A percentile compares a stretch with the other conserved stretches of the same genome.
phyloP scores from a whole-genome alignment of 2,797 vertebrate genomes.

The Melanotaenia maccullochi region DNA sequence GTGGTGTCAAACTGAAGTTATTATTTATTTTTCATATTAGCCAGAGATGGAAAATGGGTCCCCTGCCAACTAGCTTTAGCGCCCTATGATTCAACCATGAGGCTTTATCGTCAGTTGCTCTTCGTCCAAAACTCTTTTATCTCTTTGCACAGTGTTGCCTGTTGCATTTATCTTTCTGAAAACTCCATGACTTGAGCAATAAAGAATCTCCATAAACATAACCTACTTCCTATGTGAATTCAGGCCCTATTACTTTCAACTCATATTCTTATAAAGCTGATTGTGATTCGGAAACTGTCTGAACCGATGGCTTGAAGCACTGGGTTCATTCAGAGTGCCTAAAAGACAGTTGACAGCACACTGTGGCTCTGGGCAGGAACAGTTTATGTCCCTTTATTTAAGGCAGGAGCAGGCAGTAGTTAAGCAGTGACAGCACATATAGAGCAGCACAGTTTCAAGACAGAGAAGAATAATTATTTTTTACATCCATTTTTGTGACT shows the following conservation, averaged over 20 bases:
- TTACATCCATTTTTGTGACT: neutral
- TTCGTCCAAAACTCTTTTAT: neutral
- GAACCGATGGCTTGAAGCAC: slow-evolving; percentile 31
- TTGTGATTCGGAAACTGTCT: slow-evolving; percentile 40
- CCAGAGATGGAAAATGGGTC: slow-evolving; percentile 76
- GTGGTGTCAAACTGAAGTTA: slow-evolving; percentile 46
- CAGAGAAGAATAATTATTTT: neutral
- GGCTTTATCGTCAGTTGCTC: slow-evolving; percentile 17
- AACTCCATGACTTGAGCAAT: slow-evolving; percentile 1
- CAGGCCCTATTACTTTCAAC: slow-evolving; percentile 12
- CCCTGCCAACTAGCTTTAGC: slow-evolving; percentile 50
- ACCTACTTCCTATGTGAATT: neutral
- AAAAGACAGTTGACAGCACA: slow-evolving; percentile 31
- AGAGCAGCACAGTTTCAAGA: slow-evolving; percentile 14
- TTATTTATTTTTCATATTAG: slow-evolving; percentile 51
- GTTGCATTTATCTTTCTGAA: slow-evolving; percentile 5
- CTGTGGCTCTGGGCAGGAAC: slow-evolving; percentile 36
- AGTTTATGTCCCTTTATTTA: slow-evolving; percentile 43
- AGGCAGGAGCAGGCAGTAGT: slow-evolving; percentile 15
- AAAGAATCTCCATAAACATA: slow-evolving; percentile 12
- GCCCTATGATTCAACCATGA: slow-evolving; percentile 25
- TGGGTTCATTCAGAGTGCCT: slow-evolving; percentile 49
- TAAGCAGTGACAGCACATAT: slow-evolving; percentile 19
- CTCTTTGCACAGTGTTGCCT: neutral
- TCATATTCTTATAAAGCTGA: slow-evolving; percentile 35